These are phyloP conservation scores for Porphyrio hochstetteri DNA, from an alignment of 2,113 vertebrate species.

Conservation along the genomic window DNA sequence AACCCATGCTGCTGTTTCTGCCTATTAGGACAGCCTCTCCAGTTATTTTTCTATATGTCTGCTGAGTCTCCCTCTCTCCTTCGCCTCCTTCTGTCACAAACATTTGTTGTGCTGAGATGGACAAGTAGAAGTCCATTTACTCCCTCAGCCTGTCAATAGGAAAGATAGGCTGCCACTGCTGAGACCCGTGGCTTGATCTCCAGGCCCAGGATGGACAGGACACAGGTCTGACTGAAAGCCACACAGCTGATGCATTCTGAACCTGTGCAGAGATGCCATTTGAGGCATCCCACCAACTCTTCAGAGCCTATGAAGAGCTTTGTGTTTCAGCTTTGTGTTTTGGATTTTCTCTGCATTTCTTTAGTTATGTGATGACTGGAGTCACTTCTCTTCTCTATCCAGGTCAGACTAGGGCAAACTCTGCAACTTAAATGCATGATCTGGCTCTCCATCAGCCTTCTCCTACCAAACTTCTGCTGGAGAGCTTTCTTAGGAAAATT, in stretches of 20 bases:
- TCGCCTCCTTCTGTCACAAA: background rate
- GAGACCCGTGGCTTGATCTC: background rate
- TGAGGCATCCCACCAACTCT: background rate
- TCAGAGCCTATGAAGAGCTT: background rate
- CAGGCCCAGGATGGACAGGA: background rate
- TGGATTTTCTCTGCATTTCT: background rate
- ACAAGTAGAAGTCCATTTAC: background rate
- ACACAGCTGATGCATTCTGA: background rate
- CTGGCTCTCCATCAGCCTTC: background rate
- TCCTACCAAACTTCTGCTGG: background rate
- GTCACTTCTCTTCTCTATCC: background rate
- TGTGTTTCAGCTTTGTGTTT: background rate
- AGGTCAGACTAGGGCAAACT: background rate
- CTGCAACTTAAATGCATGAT: background rate
- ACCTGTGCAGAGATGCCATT: background rate
- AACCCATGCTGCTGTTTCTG: background rate
- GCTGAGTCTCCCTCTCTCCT: background rate
- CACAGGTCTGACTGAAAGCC: background rate
- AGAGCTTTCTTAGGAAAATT: constrained; percentile 50
- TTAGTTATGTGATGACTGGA: background rate
- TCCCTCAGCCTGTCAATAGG: background rate
- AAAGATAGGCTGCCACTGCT: background rate
- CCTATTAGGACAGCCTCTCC: background rate
- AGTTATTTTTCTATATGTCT: background rate
- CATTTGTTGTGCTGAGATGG: background rate